Base-by-base conservation (phyloP, 2,888 invertebrate genomes). In the Muscina levida region DNA sequence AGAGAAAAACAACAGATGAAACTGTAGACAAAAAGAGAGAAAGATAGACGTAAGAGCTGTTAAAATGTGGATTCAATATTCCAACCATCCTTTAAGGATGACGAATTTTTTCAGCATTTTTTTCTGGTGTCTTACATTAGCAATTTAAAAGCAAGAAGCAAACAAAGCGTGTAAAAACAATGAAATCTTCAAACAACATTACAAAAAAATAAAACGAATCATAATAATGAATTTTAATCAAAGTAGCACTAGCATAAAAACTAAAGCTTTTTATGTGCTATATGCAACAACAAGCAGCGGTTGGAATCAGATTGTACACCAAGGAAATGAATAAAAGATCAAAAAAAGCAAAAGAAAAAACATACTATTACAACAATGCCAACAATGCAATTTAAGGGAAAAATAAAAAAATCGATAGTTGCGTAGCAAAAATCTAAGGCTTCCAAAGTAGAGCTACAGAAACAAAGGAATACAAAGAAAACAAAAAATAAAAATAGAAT, bases 241-340 rank as follows among this genome's bases (percentile, higher is more conserved):
- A 72, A 70, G 48, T 31, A 56, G 37, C 42, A 37, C 15, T 39
- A 56, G 37, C 31, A 44, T 15, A 73, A 6, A 70, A 77, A 57
- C n/a, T 31, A 31, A 31, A 31, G 31, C 31, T 31, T 31, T n/a
- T n/a, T n/a, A n/a, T n/a, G 24, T 46, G 26, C 15, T 44, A 15
- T 44, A 66, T 10, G 53, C 11, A 48, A 13, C 22, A 39, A 72
- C 59, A 72, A 57, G 26, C 72, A 37, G 62, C 65, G 19, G 42
- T 5, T 5, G 31, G 31, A 31, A 31, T 31, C 31, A 31, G 31
- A 31, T 5, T 31, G 46, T 68, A 68, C 62, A 72, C 39, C 39
- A 0, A 2, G 11, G 6, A 53, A 66, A 71, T 76, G 57, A 73
- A 73, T 73, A 77, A 77, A 77, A 80, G 44, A 77, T 73, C n/a